A percentile compares a stretch with the other conserved stretches of the same genome.
Conservation (phyloP, 2,113 vertebrate genomes). For the Syngnathus scovelli region DNA sequence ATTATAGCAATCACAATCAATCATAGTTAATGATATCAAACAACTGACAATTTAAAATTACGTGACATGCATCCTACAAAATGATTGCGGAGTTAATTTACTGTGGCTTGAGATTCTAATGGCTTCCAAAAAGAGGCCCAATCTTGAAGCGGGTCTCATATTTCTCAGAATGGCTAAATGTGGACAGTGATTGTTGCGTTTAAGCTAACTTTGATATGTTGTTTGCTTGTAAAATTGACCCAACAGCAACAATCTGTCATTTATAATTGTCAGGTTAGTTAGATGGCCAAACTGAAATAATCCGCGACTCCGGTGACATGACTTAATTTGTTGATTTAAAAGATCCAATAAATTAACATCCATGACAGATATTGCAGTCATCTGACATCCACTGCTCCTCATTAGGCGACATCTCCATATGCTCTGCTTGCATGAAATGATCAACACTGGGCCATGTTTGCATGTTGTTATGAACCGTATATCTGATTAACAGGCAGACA, state of each 20-base stretch:
- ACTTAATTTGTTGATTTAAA: neutral
- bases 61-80: conserved; percentile 7
- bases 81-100: neutral
- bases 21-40: conserved; percentile 32
- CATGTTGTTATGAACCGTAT: conserved; percentile 19
- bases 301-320: neutral
- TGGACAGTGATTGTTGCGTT: neutral
- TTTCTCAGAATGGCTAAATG: neutral
- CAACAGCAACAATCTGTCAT: neutral
- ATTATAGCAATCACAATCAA: conserved; percentile 28
- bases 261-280: neutral
- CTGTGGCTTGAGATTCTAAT: conserved; percentile 18
- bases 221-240: conserved; percentile 4
- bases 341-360: conserved; percentile 3
- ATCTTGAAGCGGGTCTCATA: neutral
- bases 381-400: neutral
- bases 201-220: neutral
- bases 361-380: conserved; percentile 6
- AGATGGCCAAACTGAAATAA: neutral
- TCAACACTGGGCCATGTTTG: conserved; percentile 16
- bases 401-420: conserved; percentile 24
- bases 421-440: conserved; percentile 9
- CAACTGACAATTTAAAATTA: conserved; percentile 26
- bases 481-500: conserved; percentile 27
- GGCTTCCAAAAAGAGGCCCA: neutral